These are phyloP conservation scores for Sebastes vulpes DNA, from an alignment of 2,797 vertebrate species.

Conservation along the genomic window DNA sequence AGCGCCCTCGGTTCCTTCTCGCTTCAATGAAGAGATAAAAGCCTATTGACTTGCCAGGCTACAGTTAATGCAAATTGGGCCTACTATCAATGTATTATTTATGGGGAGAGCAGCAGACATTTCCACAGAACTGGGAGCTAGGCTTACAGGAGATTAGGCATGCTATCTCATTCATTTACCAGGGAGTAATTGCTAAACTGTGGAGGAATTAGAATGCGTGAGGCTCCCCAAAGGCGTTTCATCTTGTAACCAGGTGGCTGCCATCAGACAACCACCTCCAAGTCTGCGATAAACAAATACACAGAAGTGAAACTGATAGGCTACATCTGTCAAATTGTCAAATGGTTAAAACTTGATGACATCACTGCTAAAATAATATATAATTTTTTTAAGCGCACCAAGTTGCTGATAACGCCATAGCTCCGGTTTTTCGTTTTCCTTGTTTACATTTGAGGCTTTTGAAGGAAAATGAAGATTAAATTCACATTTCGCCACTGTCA, in stretches of 20 bases:
- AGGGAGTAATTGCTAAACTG: constrained; percentile 87
- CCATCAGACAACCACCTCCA: constrained; percentile 65
- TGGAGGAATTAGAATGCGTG: constrained; percentile 82
- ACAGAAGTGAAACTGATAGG: constrained; percentile 54
- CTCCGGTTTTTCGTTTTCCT: neutral
- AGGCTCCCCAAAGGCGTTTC: constrained; percentile 77
- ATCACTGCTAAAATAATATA: neutral
- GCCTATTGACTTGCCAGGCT: constrained; percentile 84
- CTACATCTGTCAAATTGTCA: constrained; percentile 56
- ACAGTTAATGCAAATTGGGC: constrained; percentile 88
- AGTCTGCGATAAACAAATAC: constrained; percentile 65
- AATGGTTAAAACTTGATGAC: constrained; percentile 32
- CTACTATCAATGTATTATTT: constrained; percentile 87
- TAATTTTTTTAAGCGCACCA: neutral
- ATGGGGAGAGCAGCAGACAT: constrained; percentile 82
- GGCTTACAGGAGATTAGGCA: constrained; percentile 89
- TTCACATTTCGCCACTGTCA: neutral
- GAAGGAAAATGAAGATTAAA: neutral
- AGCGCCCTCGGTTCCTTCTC: constrained; percentile 74
- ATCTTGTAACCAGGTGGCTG: constrained; percentile 77
- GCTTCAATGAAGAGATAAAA: constrained; percentile 87
- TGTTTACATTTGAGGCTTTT: neutral
- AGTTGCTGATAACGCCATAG: neutral
- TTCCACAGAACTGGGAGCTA: constrained; percentile 86
- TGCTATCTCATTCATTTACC: constrained; percentile 87